Conservation (phyloP, 2,888 invertebrate species). For the Entomobrya multifasciata region DNA sequence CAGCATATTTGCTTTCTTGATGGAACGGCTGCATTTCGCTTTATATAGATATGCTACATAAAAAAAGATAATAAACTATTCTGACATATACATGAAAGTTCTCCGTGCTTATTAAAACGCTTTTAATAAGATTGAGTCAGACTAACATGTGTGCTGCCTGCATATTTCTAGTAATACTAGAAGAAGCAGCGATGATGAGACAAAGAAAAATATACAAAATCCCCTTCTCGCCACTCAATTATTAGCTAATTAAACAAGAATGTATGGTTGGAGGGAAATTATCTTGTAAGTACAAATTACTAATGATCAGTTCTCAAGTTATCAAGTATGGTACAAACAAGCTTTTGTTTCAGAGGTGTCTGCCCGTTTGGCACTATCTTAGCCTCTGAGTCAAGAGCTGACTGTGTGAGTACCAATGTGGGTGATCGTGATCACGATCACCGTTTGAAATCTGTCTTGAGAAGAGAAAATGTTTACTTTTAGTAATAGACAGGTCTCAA, state of each 20-base stretch:
- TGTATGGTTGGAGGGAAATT: too few relatives aligned
- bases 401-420: slow-evolving; percentile 4
- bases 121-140: too few relatives aligned
- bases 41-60: background rate
- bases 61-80: background rate
- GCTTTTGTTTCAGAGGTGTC: background rate
- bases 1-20: background rate
- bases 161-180: background rate
- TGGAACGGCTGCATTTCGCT: background rate
- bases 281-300: background rate
- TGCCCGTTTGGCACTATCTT: background rate
- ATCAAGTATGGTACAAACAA: background rate
- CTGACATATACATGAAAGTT: background rate
- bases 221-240: background rate
- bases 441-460: background rate
- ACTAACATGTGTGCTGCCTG: too few relatives aligned
- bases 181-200: background rate
- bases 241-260: background rate
- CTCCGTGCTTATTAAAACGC: too few relatives aligned
- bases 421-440: background rate
- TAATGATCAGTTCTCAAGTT: too few relatives aligned
- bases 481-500: background rate
- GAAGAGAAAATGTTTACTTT: background rate
- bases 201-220: background rate
- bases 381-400: too few relatives aligned